A percentile compares a stretch with the other conserved stretches of the same genome.
Conservation (phyloP, 2,113 vertebrate species). For the Jaculus jaculus region DNA sequence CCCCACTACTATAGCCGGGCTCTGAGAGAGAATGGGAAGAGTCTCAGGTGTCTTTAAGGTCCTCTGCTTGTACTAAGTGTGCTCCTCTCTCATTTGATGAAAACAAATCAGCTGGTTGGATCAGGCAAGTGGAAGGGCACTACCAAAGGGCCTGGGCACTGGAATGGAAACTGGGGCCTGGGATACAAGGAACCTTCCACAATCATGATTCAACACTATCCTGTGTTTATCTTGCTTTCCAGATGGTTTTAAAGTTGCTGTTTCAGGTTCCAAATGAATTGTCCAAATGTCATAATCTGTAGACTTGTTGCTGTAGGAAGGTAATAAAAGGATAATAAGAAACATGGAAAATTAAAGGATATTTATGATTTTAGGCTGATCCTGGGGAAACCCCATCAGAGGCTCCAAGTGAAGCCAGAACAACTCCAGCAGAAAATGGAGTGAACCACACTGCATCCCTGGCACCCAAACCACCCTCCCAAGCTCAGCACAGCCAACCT, state of each 20-base stretch:
- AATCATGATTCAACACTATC: neutral
- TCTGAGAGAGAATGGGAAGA: neutral
- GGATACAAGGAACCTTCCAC: neutral
- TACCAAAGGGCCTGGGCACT: neutral
- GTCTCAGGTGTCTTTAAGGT: neutral
- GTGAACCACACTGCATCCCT: constrained; percentile 90
- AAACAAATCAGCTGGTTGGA: neutral
- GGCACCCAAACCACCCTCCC: constrained; percentile 89
- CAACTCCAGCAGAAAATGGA: constrained; percentile 93
- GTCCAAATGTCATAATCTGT: neutral
- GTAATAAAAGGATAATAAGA: neutral
- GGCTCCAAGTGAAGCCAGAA: constrained; percentile 88
- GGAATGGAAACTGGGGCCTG: rapidly evolving
- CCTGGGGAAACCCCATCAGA: constrained; percentile 90
- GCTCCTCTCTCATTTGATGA: neutral
- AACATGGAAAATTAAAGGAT: constrained; percentile 6
- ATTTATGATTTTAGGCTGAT: constrained; percentile 86
- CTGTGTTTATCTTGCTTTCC: neutral
- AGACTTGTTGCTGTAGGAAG: neutral
- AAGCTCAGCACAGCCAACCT: constrained; percentile 90
- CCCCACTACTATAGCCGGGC: neutral
- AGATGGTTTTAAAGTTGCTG: neutral
- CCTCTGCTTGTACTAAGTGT: neutral
- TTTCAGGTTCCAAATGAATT: neutral
- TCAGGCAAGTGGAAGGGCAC: neutral